Evolutionary conservation across 1,140 invertebrate species (phyloP).

Genomic region (Macrostomum lignano): DNA sequence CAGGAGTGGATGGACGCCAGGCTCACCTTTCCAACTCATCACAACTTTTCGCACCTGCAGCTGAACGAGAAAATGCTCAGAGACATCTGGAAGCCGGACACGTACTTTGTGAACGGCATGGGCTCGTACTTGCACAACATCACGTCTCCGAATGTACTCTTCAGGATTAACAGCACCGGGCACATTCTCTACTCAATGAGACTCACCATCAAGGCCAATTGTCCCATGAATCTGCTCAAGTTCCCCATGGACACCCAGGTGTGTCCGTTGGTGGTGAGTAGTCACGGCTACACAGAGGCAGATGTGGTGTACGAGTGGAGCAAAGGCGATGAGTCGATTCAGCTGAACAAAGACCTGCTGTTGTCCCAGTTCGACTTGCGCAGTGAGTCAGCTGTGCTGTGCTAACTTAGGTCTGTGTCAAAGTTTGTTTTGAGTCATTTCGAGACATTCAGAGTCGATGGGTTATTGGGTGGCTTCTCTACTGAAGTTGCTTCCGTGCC

Average conservation of each 20-base stretch:
- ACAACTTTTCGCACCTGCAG: constrained; percentile 9
- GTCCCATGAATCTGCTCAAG: constrained; percentile 32
- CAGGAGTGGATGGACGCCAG: constrained; percentile 14
- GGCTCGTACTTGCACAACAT: constrained; percentile 25
- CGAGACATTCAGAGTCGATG: too few relatives aligned
- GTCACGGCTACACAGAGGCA: too few relatives aligned
- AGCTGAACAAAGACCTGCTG: too few relatives aligned
- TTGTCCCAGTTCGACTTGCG: too few relatives aligned
- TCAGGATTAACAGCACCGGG: constrained; percentile 20
- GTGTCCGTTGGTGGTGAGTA: too few relatives aligned
- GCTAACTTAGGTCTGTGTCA: too few relatives aligned
- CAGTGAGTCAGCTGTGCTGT: too few relatives aligned
- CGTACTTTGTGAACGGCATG: constrained; percentile 29
- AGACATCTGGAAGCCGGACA: constrained; percentile 26
- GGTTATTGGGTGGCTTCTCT: too few relatives aligned
- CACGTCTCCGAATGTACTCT: constrained; percentile 26
- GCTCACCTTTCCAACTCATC: constrained; percentile 8
- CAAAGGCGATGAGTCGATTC: too few relatives aligned
- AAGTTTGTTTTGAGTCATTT: too few relatives aligned
- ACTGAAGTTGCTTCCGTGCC: too few relatives aligned
- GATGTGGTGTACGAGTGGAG: too few relatives aligned
- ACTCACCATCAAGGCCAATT: constrained; percentile 11
- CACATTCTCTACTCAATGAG: constrained; percentile 25
- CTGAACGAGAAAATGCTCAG: constrained; percentile 13
- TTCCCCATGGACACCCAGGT: constrained; percentile 82